Evolutionary conservation across 2,797 vertebrate genomes (phyloP).

Genomic region (Callimico goeldii): DNA sequence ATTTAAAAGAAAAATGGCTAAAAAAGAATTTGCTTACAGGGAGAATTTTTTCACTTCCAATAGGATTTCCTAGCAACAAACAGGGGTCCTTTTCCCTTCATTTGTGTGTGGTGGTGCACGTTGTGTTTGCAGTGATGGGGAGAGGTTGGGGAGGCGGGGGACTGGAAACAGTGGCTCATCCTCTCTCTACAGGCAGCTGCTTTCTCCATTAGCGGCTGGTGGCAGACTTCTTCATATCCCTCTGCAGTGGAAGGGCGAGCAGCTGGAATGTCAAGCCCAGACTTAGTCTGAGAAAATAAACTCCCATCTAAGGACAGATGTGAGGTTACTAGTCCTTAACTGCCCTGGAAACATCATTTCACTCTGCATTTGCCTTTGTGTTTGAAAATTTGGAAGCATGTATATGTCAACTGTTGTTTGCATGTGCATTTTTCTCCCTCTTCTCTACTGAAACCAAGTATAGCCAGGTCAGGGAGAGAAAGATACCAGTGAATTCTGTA

Average conservation of each 20-base stretch:
- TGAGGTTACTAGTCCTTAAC: constrained; percentile 64
- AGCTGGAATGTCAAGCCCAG: constrained; percentile 73
- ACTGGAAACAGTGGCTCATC: not conserved
- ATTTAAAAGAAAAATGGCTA: constrained; percentile 54
- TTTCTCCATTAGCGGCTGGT: constrained; percentile 71
- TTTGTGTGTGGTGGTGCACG: not conserved
- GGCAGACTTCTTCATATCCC: constrained; percentile 41
- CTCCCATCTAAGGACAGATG: constrained; percentile 59
- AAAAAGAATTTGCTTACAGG: constrained; percentile 67
- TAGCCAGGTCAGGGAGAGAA: not conserved
- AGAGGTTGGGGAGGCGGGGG: not conserved
- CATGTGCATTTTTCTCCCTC: not conserved
- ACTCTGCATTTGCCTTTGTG: constrained; percentile 41
- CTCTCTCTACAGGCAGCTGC: constrained; percentile 57
- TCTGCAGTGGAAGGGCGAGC: constrained; percentile 48
- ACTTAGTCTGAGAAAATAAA: constrained; percentile 75
- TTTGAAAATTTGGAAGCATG: constrained; percentile 43
- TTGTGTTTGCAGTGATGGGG: not conserved
- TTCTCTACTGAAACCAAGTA: not conserved
- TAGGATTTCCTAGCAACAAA: constrained; percentile 68
- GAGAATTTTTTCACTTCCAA: constrained; percentile 50
- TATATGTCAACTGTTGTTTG: not conserved
- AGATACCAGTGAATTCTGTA: not conserved
- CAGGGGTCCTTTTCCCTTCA: not conserved
- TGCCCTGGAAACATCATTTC: constrained; percentile 55